These are phyloP conservation scores for Mnemiopsis leidyi DNA, from an alignment of 37 sponge, comb jelly and placozoan species.

Conservation along the genomic window DNA sequence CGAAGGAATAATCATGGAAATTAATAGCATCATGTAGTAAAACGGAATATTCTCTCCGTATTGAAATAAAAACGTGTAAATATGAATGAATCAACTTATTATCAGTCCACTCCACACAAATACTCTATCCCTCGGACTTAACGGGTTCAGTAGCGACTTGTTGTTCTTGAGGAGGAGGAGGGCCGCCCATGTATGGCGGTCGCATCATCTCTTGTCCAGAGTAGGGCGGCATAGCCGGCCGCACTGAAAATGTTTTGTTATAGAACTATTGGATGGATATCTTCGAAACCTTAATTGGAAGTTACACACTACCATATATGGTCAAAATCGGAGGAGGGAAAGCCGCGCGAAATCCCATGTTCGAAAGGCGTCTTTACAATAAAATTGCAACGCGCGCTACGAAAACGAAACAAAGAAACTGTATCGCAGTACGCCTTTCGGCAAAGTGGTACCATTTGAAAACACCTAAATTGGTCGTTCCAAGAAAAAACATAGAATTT, in stretches of 20 bases:
- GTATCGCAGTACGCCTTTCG: not conserved
- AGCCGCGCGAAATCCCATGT: not conserved
- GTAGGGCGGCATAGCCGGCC: not conserved
- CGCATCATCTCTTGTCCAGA: slow-evolving; percentile 28
- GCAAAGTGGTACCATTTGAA: not conserved
- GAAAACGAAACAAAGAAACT: not conserved
- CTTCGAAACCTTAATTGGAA: not conserved
- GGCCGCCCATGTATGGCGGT: slow-evolving; percentile 28
- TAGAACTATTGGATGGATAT: not conserved
- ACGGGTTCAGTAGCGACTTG: not conserved
- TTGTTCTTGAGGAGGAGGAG: not conserved
- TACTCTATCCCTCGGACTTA: not conserved
- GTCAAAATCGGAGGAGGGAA: slow-evolving; percentile 4
- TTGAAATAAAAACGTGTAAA: not conserved
- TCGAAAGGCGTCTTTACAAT: not conserved
- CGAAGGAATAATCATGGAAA: no score
- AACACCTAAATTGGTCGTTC: not conserved
- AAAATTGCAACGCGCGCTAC: not conserved
- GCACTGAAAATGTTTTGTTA: not conserved
- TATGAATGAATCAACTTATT: not conserved
- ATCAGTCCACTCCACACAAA: not conserved
- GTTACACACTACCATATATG: not conserved
- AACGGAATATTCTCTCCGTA: no score
- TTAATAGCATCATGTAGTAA: no score
- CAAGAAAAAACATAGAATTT: not conserved